Base-by-base conservation (phyloP, 2,888 invertebrate genomes). In the Cheilosia urbana region DNA sequence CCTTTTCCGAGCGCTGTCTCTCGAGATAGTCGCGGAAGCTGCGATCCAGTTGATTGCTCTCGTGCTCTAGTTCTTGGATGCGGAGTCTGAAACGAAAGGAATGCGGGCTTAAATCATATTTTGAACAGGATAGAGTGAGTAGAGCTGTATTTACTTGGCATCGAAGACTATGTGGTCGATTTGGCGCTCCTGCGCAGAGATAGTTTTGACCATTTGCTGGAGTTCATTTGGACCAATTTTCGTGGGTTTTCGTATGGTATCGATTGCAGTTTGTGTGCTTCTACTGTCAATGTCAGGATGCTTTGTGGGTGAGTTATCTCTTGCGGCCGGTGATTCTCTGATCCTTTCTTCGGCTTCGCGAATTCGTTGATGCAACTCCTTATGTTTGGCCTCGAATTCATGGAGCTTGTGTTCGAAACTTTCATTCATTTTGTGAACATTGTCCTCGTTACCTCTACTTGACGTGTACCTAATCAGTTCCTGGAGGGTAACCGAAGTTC, bases 1-100 rank as follows among this genome's bases (percentile, higher is more conserved):
- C 62, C 57, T 89, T 89, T 30, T 89, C 87, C 3, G 69, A 51
- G 4, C 88, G 87, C 45, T 90, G 89, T 11, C 89, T 88, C 45
- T 91, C 89, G 62, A 92, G 58, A 71, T 91, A 92, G 3, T 88
- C 88, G 15, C 89, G 89, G 47, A 92, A 91, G 30, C 88, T 90
- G 60, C 89, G 88, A 79, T 92, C 92, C 47, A 92, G 79, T 80
- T 91, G 88, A 87, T 90, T 89, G 75, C 92, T 91, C 87, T 92
- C 92, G 57, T 89, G 85, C 77, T 92, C 92, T 47, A 92, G 78
- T 85, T 92, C 90, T 69, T 89, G 88, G 69, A 92, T 89, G 9
- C 92, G 91, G 45, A 89, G 87, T 80, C 92, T 92, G 60, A 55
- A 66, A 65, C 6, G 17, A 71, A 63, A 24, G 17, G 37, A 55